phyloP scores from a whole-genome alignment of 53 echinoderm and acorn worm genomes.

The Paracentrotus lividus region DNA sequence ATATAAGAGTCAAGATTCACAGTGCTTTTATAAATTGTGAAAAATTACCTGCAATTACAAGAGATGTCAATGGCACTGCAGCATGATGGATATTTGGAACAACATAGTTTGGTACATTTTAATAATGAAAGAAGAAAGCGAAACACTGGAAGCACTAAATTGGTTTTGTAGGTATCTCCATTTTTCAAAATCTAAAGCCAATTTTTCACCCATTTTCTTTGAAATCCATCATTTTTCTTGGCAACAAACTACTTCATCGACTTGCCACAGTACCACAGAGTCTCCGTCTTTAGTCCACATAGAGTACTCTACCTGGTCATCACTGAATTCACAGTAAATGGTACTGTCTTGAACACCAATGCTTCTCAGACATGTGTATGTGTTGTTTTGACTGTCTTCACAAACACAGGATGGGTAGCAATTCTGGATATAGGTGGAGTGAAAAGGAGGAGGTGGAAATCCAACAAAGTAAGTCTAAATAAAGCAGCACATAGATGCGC shows the following conservation, averaged over 20 bases:
- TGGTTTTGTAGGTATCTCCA: too few species aligned
- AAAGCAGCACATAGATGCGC: background rate
- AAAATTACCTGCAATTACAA: background rate
- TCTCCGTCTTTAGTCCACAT: background rate
- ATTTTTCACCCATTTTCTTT: too few species aligned
- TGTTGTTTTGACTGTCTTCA: constrained; percentile 96
- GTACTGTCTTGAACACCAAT: constrained; percentile 66
- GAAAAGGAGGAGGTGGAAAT: background rate
- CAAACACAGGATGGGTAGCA: constrained; percentile 82
- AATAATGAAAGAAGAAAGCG: too few species aligned
- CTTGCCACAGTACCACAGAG: background rate
- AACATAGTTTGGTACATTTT: background rate
- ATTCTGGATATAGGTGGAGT: constrained; percentile 26
- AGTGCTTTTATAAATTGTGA: background rate
- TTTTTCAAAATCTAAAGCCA: too few species aligned
- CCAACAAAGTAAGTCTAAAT: too few species aligned
- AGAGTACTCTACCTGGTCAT: constrained; percentile 80
- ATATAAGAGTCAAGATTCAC: background rate
- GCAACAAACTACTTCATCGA: too few species aligned
- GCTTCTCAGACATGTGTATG: constrained; percentile 86
- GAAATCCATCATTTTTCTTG: too few species aligned
- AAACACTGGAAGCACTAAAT: too few species aligned
- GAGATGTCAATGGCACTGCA: background rate
- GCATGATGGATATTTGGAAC: background rate
- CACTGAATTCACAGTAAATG: constrained; percentile 92